Percentiles rank a stretch among this genome's conserved stretches.
phyloP scores from a whole-genome alignment of 2,888 invertebrate genomes.

The Dorcus parallelipipedus region DNA sequence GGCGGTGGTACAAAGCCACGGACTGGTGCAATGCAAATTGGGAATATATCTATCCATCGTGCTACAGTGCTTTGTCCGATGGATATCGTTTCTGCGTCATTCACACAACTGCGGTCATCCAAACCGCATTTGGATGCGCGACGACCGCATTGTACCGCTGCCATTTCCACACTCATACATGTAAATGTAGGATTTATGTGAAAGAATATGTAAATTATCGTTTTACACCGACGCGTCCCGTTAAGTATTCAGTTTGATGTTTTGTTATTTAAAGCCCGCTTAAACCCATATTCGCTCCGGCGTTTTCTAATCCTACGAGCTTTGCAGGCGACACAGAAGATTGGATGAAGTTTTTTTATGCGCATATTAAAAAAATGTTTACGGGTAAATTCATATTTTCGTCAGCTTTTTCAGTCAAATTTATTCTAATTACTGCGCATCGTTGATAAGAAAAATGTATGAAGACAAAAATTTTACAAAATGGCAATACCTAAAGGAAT shows the following conservation, averaged over 20 bases:
- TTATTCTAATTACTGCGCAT: too few species aligned
- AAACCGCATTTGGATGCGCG: constrained; percentile 24
- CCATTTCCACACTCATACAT: constrained; percentile 32
- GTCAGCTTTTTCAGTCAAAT: too few species aligned
- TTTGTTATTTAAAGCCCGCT: constrained; percentile 15
- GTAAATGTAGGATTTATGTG: constrained; percentile 34
- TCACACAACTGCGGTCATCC: constrained; percentile 32
- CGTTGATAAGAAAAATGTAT: too few species aligned
- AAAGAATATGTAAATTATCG: constrained; percentile 33
- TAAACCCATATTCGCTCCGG: not conserved
- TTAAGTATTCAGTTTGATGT: constrained; percentile 21
- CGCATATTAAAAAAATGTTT: too few species aligned
- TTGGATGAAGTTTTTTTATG: not conserved
- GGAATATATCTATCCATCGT: constrained; percentile 16
- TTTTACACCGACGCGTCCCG: constrained; percentile 15
- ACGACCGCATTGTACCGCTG: constrained; percentile 27
- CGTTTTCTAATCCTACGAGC: not conserved
- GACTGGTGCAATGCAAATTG: constrained; percentile 31
- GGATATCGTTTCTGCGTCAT: constrained; percentile 33
- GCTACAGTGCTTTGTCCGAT: constrained; percentile 22
- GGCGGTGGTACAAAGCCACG: constrained; percentile 19
- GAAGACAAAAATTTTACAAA: too few species aligned
- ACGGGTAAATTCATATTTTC: too few species aligned
- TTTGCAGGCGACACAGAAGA: not conserved
- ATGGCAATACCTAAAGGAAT: too few species aligned